A percentile compares a stretch with the other conserved stretches of the same genome.
phyloP scores from a whole-genome alignment of 2,113 vertebrate species.

The Halcyon senegalensis region DNA sequence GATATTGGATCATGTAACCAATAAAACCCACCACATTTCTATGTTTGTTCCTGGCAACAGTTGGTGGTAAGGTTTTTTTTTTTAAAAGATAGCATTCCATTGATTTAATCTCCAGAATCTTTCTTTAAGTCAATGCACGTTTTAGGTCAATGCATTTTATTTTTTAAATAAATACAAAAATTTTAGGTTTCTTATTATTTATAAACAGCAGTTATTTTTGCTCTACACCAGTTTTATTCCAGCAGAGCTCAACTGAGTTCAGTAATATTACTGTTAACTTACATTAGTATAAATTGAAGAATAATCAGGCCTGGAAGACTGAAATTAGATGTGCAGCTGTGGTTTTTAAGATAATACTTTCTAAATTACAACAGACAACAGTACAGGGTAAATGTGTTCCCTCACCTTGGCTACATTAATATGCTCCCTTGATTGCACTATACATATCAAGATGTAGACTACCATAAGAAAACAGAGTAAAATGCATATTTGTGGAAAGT shows the following conservation, averaged over 20 bases:
- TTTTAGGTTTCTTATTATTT: neutral
- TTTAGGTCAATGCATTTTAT: neutral
- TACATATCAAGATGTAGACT: neutral
- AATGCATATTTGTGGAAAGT: neutral
- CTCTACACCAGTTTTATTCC: neutral
- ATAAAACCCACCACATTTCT: neutral
- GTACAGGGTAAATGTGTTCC: neutral
- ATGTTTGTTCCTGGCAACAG: neutral
- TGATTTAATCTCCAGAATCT: neutral
- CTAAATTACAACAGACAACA: neutral
- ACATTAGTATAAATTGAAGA: neutral
- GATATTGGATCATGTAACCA: neutral
- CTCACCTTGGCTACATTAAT: neutral
- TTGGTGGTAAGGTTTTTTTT: neutral
- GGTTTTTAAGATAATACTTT: neutral
- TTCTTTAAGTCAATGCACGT: rapidly evolving
- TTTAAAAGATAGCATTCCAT: neutral
- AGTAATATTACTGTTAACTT: neutral
- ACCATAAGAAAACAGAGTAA: neutral
- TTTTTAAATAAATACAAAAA: neutral
- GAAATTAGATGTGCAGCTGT: neutral
- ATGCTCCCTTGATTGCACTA: neutral
- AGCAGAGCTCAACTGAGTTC: neutral
- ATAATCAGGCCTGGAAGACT: neutral
- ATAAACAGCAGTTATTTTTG: neutral